Percentiles rank a stretch among this genome's conserved stretches.
Conservation (phyloP, 2,113 vertebrate species). For the Chloebia gouldiae region DNA sequence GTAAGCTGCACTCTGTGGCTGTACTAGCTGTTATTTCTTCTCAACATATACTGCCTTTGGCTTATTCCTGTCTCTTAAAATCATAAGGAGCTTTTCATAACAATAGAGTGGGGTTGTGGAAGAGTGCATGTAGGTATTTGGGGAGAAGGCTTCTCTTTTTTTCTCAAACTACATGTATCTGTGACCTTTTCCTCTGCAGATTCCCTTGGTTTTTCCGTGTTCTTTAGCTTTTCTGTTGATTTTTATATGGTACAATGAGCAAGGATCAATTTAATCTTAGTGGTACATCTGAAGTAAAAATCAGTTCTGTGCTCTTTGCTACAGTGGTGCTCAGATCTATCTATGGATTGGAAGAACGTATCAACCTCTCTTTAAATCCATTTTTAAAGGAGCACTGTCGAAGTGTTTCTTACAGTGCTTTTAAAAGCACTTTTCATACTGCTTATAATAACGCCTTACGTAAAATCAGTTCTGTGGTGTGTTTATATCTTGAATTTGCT, state of each 20-base stretch:
- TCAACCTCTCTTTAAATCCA: background rate
- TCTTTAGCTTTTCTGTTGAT: constrained; percentile 17
- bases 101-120: background rate
- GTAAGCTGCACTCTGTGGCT: background rate
- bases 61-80: background rate
- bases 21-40: background rate
- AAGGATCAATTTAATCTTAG: constrained; percentile 43
- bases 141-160: background rate
- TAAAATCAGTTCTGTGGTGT: background rate
- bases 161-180: background rate
- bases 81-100: background rate
- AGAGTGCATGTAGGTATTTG: background rate
- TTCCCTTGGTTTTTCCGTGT: background rate
- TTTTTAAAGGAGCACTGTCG: background rate
- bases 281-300: constrained; percentile 17
- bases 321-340: background rate
- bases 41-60: background rate
- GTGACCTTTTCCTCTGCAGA: constrained; percentile 26
- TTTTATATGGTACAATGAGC: constrained; percentile 15
- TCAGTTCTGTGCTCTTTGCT: background rate
- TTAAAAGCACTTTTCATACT: constrained; percentile 20
- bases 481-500: constrained; percentile 40
- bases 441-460: background rate
- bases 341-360: background rate
- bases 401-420: constrained; percentile 2